Evolutionary conservation across 2,888 invertebrate genomes (phyloP).

Genomic region (Cephus rjabovi): DNA sequence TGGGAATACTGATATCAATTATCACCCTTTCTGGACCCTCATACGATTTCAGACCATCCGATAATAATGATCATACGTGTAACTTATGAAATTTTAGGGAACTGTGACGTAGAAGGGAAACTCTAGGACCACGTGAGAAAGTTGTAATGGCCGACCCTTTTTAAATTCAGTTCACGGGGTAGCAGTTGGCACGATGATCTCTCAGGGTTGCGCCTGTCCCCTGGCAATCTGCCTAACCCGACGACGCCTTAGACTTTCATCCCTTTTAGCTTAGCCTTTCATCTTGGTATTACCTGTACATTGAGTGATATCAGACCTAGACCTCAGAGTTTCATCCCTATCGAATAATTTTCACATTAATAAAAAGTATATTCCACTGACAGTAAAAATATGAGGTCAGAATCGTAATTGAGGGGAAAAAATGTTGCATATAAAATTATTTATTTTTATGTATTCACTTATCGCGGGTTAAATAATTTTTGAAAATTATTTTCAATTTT

Average conservation of each 20-base stretch:
- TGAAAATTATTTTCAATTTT: too few relatives aligned
- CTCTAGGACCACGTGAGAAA: constrained; percentile 37
- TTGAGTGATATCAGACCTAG: not conserved
- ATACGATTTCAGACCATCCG: too few relatives aligned
- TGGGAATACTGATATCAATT: too few relatives aligned
- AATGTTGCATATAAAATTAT: too few relatives aligned
- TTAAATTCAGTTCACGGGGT: constrained; percentile 54
- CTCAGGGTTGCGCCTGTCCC: constrained; percentile 51
- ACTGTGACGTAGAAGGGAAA: not conserved
- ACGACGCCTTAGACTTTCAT: constrained; percentile 38
- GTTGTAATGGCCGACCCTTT: constrained; percentile 43
- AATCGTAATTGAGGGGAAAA: too few relatives aligned
- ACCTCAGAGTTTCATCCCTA: too few relatives aligned
- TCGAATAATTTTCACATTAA: too few relatives aligned
- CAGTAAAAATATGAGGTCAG: too few relatives aligned
- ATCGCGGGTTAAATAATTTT: too few relatives aligned
- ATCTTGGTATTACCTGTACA: not conserved
- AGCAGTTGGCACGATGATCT: constrained; percentile 51
- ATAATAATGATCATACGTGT: not conserved
- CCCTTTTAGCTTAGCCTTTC: constrained; percentile 3
- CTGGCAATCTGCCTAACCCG: constrained; percentile 56
- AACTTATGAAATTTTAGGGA: not conserved
- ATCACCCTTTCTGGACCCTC: too few relatives aligned
- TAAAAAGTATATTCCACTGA: too few relatives aligned
- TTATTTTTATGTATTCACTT: too few relatives aligned